Conservation (phyloP, 2,797 vertebrate genomes). For the Amphiprion clarkii region DNA sequence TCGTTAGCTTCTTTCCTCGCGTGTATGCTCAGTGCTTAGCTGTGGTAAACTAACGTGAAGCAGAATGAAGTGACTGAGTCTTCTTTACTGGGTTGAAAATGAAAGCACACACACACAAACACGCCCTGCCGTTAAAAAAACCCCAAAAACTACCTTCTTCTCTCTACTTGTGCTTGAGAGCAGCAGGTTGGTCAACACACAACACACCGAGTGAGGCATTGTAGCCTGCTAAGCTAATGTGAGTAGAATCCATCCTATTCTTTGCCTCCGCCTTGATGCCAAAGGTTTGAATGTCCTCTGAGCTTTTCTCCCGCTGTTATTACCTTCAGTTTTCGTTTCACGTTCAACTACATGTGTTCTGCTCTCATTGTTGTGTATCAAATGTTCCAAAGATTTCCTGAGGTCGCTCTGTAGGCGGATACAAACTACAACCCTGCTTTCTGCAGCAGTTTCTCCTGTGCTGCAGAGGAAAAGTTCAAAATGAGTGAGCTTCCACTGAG, state of each 20-base stretch:
- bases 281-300: too few relatives aligned
- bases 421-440: too few relatives aligned
- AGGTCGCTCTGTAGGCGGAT: too few relatives aligned
- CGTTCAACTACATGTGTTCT: too few relatives aligned
- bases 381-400: too few relatives aligned
- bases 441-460: too few relatives aligned
- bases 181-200: too few relatives aligned
- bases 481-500: background rate
- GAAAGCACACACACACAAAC: background rate
- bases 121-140: background rate
- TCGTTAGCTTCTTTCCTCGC: background rate
- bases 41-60: background rate
- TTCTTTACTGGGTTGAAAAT: background rate
- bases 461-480: too few relatives aligned
- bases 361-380: background rate
- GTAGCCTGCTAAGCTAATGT: constrained; percentile 48
- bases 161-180: background rate
- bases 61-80: background rate
- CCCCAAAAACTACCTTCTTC: background rate
- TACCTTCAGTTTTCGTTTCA: background rate
- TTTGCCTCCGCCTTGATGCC: too few relatives aligned
- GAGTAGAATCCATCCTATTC: background rate
- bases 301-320: background rate
- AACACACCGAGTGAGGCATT: background rate
- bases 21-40: background rate